Evolutionary conservation across 1,140 invertebrate species (phyloP), one percentile per base, ranked within the genome.

Genomic region (Meteorus sp.): DNA sequence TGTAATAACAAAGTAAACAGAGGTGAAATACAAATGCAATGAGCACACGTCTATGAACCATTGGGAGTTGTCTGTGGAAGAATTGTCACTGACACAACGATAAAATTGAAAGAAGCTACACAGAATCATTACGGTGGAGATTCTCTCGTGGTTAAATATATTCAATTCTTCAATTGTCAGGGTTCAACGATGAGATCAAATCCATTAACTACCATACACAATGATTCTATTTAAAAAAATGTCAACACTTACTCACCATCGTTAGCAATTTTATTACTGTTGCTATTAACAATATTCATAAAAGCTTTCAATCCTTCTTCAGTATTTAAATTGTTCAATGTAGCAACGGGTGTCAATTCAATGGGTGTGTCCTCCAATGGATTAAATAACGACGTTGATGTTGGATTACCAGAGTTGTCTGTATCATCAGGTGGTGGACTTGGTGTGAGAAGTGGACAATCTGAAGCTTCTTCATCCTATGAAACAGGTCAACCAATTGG

Each of bases 401-500:
- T 59, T 33, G 27, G 20, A 20, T 72, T 62, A 22, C 67, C 41
- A 11, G 63, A 29, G 44, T 63, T 60, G 20, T 64, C 57, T 1
- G 47, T 44, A 31, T 64, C 51, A 5, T 44, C 61, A 0, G 60
- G 35, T 19, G 65, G 61, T 22, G 79, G 77, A 9, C 75, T 80
- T 2, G 80, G 78, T 3, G 79, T 79, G 29, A 82, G 67, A 3
- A 82, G 68, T 2, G 79, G 80, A 61, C 78, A 81, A 62, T 78
- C 81, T 22, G 81, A 82, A 1, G 72, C 70, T 60, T 75, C 80
- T 62, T 81, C 79, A 60, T 82, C 80, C 69, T n/a, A n/a, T 76
- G 37, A 64, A 60, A 55, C 13, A 54, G 23, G 20, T 45, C 4
- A 17, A 11, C 22, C 19, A 51, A 51, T 50, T n/a, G n/a, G 11